Percentiles rank a stretch among this genome's conserved stretches.
phyloP scores from a whole-genome alignment of 2,888 invertebrate genomes.

The Zaprionus lineosus region DNA sequence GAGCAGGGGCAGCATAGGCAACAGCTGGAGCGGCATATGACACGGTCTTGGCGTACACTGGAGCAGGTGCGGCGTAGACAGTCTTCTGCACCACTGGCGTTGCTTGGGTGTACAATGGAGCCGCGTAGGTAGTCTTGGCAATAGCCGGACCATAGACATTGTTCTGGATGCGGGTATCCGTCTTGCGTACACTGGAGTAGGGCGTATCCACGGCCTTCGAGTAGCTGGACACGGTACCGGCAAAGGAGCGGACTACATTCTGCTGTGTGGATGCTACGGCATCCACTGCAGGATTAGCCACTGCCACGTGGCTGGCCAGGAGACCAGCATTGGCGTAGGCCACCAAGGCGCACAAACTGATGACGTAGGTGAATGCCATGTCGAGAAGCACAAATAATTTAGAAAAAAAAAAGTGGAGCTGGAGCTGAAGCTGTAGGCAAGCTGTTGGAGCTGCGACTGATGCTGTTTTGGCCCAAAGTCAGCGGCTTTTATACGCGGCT shows the following conservation, averaged over 20 bases:
- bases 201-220: conserved; percentile 86
- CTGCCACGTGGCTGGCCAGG: conserved; percentile 70
- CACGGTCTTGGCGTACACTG: conserved; percentile 68
- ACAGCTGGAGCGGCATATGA: conserved; percentile 55
- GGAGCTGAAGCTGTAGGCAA: neutral
- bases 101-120: conserved; percentile 69
- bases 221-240: conserved; percentile 84
- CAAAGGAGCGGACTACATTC: conserved; percentile 85
- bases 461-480: conserved; percentile 57
- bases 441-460: conserved; percentile 17
- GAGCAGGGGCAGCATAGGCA: conserved; percentile 52
- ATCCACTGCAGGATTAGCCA: conserved; percentile 75
- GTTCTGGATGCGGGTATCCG: conserved; percentile 85
- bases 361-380: conserved; percentile 84
- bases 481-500: conserved; percentile 62
- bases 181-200: conserved; percentile 86
- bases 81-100: conserved; percentile 60
- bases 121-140: conserved; percentile 73
- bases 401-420: conserved; percentile 5
- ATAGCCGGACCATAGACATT: conserved; percentile 84
- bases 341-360: conserved; percentile 86
- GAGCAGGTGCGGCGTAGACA: conserved; percentile 65
- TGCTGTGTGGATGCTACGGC: conserved; percentile 84
- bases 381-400: conserved; percentile 13
- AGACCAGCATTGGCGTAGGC: conserved; percentile 86